phyloP scores from a whole-genome alignment of 2,888 invertebrate genomes.

The Seira ritae region DNA sequence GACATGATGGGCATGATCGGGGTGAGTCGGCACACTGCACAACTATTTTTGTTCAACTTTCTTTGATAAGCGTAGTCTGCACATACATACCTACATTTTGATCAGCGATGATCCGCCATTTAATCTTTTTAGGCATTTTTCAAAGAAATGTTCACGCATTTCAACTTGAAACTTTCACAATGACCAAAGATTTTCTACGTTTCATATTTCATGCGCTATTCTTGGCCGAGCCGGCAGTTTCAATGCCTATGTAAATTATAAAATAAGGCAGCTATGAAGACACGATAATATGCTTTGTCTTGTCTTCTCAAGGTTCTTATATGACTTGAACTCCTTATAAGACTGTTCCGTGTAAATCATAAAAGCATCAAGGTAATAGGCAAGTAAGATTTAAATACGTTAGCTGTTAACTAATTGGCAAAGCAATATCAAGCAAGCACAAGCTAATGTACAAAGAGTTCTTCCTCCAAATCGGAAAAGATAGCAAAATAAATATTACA shows the following conservation, averaged over 20 bases:
- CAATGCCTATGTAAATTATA: neutral
- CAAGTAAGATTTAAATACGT: no score
- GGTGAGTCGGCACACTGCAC: constrained; percentile 20
- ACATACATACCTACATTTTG: neutral
- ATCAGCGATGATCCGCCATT: neutral
- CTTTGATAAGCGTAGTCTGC: neutral
- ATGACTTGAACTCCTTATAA: no score
- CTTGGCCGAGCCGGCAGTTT: constrained; percentile 7
- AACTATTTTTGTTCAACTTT: constrained; percentile 13
- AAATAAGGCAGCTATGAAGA: neutral
- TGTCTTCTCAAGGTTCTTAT: neutral
- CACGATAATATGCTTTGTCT: constrained; percentile 7
- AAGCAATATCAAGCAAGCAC: no score
- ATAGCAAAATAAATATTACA: neutral
- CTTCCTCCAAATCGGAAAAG: no score
- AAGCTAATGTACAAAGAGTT: no score
- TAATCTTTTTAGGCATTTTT: neutral
- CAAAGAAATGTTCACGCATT: neutral
- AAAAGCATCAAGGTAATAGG: no score
- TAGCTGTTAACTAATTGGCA: no score
- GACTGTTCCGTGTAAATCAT: no score
- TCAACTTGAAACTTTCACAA: constrained; percentile 13
- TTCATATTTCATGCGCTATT: neutral
- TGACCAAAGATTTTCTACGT: constrained; percentile 3
- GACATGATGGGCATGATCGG: neutral